A percentile compares a stretch with the other conserved stretches of the same genome.
Evolutionary conservation across 2,888 invertebrate genomes (phyloP).

Genomic region (Flexamia atlantica): DNA sequence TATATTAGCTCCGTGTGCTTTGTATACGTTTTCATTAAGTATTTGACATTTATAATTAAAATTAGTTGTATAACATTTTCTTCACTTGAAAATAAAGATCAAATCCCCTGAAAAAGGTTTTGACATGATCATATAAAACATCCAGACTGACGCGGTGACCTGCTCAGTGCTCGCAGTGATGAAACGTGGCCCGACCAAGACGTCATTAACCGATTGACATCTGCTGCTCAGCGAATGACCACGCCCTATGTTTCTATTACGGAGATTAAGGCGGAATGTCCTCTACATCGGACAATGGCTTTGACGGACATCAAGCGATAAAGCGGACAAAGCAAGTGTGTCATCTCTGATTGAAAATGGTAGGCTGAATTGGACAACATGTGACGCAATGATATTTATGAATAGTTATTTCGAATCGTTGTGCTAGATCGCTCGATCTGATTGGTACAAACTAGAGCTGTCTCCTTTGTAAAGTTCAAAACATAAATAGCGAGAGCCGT

Average conservation of each 20-base stretch:
- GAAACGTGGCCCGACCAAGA: background rate
- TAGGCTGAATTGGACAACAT: background rate
- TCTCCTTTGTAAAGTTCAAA: no score
- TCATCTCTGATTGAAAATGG: conserved; percentile 17
- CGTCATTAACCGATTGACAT: conserved; percentile 10
- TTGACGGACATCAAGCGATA: background rate
- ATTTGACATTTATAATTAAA: no score
- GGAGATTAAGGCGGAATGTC: background rate
- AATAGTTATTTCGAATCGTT: background rate
- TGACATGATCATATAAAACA: no score
- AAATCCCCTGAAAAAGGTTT: no score
- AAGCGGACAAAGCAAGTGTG: conserved; percentile 16
- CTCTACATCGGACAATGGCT: background rate
- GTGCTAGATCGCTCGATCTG: no score
- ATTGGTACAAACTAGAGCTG: no score
- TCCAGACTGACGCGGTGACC: background rate
- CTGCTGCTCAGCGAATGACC: background rate
- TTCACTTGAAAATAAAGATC: no score
- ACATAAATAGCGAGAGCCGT: no score
- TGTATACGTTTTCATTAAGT: no score
- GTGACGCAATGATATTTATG: background rate
- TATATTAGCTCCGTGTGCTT: no score
- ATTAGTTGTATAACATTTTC: no score
- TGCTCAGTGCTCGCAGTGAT: no score
- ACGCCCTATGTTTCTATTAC: background rate